Base-by-base conservation (phyloP, 2,797 vertebrate genomes). In the Micropoecilia bifurca region DNA sequence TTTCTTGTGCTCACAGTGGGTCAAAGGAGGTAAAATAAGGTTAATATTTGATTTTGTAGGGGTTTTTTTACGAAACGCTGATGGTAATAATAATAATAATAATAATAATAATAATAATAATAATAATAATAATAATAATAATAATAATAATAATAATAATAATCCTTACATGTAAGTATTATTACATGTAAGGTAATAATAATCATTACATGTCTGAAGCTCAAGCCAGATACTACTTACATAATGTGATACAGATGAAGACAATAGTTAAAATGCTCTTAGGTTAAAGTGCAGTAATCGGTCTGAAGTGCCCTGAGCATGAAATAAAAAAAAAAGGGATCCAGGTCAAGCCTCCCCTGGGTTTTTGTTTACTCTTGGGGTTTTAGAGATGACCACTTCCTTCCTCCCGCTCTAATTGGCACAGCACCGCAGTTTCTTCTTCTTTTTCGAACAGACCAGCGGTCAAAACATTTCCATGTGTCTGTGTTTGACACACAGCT, bases 391-490 rank as follows among this genome's bases (percentile, higher is more conserved):
- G 73, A 84, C 83, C 84, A 83, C 78, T 90, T 92, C 90, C 90
- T 91, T 92, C 89, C 89, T 90, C 68, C 75, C n/a, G 77, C 69
- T 84, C 53, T 83, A 85, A 87, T 75, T 85, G 73, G 80, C 78
- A 82, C 39, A 28, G 78, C 36, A 69, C 47, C 50, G 14, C 69
- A 81, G 68, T 83, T 81, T 79, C 78, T 79, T 83, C 78, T 77
- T 43, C 18, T 61, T 75, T 20, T 20, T 45, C 20, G 18, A 25
- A n/a, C 30, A 69, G 69, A 59, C 83, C 80, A 55, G 83, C 18
- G 73, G 61, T 30, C 85, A 66, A 88, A 50, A 85, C 61, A 77
- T 63, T 77, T 82, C 78, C 81, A 85, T 74, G 77, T 83, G 83
- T 88, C 76, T 71, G 33, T 78, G 77, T 76, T 86, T 79, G 82